Percentiles rank a stretch among this genome's conserved stretches.
phyloP scores from a whole-genome alignment of 2,888 invertebrate genomes.

The Neoascia interrupta region DNA sequence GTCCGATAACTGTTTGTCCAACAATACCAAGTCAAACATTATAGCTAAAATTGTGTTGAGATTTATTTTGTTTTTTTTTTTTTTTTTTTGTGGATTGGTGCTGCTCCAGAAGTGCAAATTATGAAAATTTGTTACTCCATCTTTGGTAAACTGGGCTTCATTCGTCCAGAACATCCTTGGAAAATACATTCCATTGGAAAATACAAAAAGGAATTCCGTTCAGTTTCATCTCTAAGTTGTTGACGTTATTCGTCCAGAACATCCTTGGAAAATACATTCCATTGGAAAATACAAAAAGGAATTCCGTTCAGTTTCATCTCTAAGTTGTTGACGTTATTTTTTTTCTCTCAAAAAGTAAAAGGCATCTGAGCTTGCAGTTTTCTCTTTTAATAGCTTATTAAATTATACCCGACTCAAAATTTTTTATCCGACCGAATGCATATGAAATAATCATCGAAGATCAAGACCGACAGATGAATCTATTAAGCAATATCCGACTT shows the following conservation, averaged over 20 bases:
- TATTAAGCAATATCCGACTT: no score
- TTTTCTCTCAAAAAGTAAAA: no score
- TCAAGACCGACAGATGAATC: no score
- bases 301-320: neutral
- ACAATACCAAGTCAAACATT: neutral
- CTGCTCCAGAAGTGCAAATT: neutral
- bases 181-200: no score
- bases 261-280: neutral
- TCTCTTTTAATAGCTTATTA: no score
- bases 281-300: no score
- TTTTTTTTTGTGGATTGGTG: neutral
- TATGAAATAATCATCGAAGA: no score
- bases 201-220: no score
- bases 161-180: neutral
- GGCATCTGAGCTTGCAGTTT: no score
- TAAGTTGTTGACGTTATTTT: no score
- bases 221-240: neutral
- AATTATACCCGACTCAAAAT: no score
- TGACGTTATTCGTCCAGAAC: neutral
- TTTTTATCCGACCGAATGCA: no score
- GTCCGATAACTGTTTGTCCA: neutral
- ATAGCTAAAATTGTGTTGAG: neutral
- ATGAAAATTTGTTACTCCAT: neutral
- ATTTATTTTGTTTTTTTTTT: neutral
- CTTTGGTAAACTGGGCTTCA: neutral